Conservation (phyloP, 92 coral and sea anemone species). For the Porites lobata region DNA sequence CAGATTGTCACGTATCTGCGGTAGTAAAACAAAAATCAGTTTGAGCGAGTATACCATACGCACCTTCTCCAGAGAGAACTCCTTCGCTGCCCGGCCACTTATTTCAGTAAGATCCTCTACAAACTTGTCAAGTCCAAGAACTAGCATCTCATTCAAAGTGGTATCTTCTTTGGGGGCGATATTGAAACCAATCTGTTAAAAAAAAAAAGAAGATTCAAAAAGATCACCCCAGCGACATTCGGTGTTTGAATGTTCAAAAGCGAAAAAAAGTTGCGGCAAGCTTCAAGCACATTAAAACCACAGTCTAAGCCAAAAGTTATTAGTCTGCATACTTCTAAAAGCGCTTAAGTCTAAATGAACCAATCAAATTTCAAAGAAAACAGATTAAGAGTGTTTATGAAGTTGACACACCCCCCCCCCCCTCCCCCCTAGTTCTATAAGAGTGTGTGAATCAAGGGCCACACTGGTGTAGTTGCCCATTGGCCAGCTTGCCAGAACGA, state of each 20-base stretch:
- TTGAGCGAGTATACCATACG: background rate
- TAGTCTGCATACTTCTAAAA: too few relatives aligned
- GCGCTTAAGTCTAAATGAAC: too few relatives aligned
- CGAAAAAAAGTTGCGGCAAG: background rate
- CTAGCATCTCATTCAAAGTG: constrained; percentile 93
- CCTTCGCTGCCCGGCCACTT: constrained; percentile 93
- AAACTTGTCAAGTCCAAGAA: constrained; percentile 91
- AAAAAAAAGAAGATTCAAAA: background rate
- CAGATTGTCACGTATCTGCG: background rate
- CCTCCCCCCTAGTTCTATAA: too few relatives aligned
- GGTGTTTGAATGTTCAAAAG: background rate
- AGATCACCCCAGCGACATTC: background rate
- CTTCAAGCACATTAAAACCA: too few relatives aligned
- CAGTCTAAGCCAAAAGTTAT: too few relatives aligned
- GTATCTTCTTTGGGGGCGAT: constrained; percentile 97
- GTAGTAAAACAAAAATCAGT: background rate
- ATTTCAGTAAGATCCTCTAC: constrained; percentile 91
- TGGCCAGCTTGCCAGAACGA: too few relatives aligned
- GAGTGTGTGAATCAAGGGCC: too few relatives aligned
- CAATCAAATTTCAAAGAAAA: too few relatives aligned
- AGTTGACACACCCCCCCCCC: too few relatives aligned
- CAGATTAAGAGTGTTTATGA: too few relatives aligned
- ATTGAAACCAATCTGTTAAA: constrained; percentile 89
- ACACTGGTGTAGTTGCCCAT: too few relatives aligned
- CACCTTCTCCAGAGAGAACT: constrained; percentile 96